These are phyloP conservation scores for Amniataba percoides DNA, from an alignment of 2,797 vertebrate genomes.

Conservation along the genomic window DNA sequence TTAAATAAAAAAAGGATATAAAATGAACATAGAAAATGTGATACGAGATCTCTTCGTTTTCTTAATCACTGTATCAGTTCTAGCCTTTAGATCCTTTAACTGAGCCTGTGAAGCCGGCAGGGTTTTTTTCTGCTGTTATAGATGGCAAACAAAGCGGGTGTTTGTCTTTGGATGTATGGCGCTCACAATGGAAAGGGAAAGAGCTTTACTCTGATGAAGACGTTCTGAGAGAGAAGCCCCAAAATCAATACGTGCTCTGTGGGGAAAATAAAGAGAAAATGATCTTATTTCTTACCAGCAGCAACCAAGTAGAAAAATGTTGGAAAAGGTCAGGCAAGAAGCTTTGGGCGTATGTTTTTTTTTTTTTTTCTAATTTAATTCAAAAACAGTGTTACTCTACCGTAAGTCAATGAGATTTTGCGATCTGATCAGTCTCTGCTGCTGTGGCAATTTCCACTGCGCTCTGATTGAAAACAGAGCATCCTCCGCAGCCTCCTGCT, in stretches of 20 bases:
- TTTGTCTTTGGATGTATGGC: slow-evolving; percentile 43
- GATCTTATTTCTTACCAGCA: slow-evolving; percentile 57
- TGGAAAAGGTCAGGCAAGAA: slow-evolving; percentile 65
- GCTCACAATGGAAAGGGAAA: slow-evolving; percentile 40
- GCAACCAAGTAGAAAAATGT: slow-evolving; percentile 59
- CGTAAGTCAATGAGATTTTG: slow-evolving; percentile 44
- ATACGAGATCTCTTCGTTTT: slow-evolving; percentile 41
- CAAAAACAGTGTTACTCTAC: slow-evolving; percentile 34
- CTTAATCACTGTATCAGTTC: slow-evolving; percentile 21
- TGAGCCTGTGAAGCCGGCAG: slow-evolving; percentile 1
- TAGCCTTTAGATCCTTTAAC: slow-evolving; percentile 49
- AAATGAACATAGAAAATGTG: slow-evolving; percentile 75
- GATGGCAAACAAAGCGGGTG: slow-evolving; percentile 42
- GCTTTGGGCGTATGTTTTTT: slow-evolving; percentile 54
- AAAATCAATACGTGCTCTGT: slow-evolving; percentile 79
- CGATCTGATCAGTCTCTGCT: slow-evolving; percentile 49
- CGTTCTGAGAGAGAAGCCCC: slow-evolving; percentile 65
- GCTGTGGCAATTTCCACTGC: slow-evolving; percentile 37
- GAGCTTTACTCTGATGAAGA: slow-evolving; percentile 67
- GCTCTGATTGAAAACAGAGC: slow-evolving; percentile 50
- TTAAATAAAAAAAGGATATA: slow-evolving; percentile 78
- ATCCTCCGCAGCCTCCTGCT: slow-evolving; percentile 49
- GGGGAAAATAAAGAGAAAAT: slow-evolving; percentile 73
- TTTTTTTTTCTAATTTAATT: slow-evolving; percentile 44
- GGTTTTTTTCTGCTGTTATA: slow-evolving; percentile 2